Evolutionary conservation across 64 coral and sea anemone genomes (phyloP).

Genomic region (Montipora cactus): DNA sequence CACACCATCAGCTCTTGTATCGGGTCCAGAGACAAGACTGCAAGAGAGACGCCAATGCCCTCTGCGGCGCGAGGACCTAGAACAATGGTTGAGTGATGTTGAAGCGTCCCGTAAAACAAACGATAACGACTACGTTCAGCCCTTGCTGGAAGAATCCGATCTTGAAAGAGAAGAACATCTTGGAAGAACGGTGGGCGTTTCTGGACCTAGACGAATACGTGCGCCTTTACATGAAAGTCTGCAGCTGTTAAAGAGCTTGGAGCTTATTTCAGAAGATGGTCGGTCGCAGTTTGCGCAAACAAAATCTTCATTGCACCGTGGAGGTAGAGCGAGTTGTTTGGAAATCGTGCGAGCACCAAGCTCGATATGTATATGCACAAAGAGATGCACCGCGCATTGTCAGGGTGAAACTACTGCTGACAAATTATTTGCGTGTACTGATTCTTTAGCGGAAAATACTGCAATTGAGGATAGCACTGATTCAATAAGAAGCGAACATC

Average conservation of each 20-base stretch:
- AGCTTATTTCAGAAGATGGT: neutral
- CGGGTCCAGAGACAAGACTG: neutral
- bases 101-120: neutral
- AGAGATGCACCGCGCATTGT: neutral
- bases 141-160: neutral
- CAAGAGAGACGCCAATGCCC: constrained; percentile 10
- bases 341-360: constrained; percentile 27
- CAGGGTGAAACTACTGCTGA: neutral
- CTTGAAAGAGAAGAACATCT: neutral
- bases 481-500: neutral
- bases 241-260: constrained; percentile 4
- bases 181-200: neutral
- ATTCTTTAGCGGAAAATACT: neutral
- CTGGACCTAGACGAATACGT: neutral
- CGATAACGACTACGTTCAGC: neutral
- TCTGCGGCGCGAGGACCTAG: neutral
- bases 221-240: constrained; percentile 34
- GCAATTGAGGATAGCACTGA: neutral
- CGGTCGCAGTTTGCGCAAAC: neutral
- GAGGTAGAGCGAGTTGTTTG: constrained; percentile 13
- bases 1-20: neutral
- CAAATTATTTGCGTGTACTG: neutral
- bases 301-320: neutral
- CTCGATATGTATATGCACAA: neutral
- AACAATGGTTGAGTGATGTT: constrained; percentile 62